These are phyloP conservation scores for Embiotoca jacksoni DNA, from an alignment of 2,113 vertebrate genomes.

Conservation along the genomic window DNA sequence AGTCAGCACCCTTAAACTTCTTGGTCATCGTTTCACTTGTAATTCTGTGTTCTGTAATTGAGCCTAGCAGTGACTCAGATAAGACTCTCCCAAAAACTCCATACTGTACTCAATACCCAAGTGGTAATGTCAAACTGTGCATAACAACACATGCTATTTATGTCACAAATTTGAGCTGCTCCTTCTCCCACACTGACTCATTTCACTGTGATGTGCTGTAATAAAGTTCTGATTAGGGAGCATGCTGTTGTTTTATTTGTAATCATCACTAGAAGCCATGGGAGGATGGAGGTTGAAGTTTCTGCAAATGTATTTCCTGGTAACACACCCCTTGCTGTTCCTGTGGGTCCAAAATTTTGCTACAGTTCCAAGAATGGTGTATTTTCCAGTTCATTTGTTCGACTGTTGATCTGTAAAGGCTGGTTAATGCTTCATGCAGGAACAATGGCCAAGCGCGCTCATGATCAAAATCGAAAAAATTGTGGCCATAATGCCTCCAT, in stretches of 20 bases:
- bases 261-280: slow-evolving; percentile 36
- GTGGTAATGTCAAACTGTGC: slow-evolving; percentile 6
- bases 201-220: slow-evolving; percentile 36
- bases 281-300: slow-evolving; percentile 32
- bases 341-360: background rate
- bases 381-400: slow-evolving; percentile 27
- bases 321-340: slow-evolving; percentile 6
- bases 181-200: slow-evolving; percentile 8
- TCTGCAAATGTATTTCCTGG: slow-evolving; percentile 28
- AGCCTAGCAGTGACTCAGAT: no score
- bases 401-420: slow-evolving; percentile 17
- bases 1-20: background rate
- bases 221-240: slow-evolving; percentile 69
- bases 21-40: background rate
- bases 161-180: slow-evolving; percentile 9
- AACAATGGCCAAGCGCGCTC: slow-evolving; percentile 1
- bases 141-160: slow-evolving; percentile 13
- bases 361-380: slow-evolving; percentile 1
- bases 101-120: background rate
- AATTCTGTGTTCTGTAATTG: background rate
- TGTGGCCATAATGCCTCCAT: slow-evolving; percentile 3
- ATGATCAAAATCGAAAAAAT: slow-evolving; percentile 11
- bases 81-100: no score
- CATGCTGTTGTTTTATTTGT: slow-evolving; percentile 69
- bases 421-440: slow-evolving; percentile 23